Evolutionary conservation across 2,113 vertebrate species (phyloP).

Genomic region (Pangasianodon hypophthalmus): DNA sequence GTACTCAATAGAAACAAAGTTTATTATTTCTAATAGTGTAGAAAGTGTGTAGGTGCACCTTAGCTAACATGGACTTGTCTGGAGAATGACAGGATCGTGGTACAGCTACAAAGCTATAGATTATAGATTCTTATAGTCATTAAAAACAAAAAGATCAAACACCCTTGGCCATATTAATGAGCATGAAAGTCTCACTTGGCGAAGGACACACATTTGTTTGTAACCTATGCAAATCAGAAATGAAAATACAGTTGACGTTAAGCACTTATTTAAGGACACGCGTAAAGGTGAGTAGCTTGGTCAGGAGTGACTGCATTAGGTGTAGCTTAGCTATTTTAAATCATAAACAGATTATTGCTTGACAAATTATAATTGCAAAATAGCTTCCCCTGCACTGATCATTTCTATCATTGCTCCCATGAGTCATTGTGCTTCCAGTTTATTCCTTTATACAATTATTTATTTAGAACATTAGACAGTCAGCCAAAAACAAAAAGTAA

Average conservation of each 20-base stretch:
- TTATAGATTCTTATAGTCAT: not conserved
- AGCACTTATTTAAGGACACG: conserved; percentile 1
- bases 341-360: no score
- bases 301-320: not conserved
- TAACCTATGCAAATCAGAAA: conserved; percentile 32
- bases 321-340: not conserved
- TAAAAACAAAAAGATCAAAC: not conserved
- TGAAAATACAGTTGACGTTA: conserved; percentile 31
- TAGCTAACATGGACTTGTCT: not conserved
- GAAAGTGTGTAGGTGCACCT: not conserved
- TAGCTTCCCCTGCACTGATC: not conserved
- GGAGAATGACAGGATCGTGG: not conserved
- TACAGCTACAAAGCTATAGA: not conserved
- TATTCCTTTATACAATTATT: not conserved
- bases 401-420: conserved; percentile 56
- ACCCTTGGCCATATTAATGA: not conserved
- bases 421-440: conserved; percentile 55
- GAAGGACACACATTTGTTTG: conserved; percentile 12
- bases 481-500: not conserved
- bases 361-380: not conserved
- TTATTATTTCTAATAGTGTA: not conserved
- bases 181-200: not conserved
- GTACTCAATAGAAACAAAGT: not conserved
- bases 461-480: not conserved
- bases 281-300: not conserved